A percentile compares a stretch with the other conserved stretches of the same genome.
These are phyloP conservation scores for Drosophila saltans DNA, from an alignment of 1,140 invertebrate species.

Conservation along the genomic window DNA sequence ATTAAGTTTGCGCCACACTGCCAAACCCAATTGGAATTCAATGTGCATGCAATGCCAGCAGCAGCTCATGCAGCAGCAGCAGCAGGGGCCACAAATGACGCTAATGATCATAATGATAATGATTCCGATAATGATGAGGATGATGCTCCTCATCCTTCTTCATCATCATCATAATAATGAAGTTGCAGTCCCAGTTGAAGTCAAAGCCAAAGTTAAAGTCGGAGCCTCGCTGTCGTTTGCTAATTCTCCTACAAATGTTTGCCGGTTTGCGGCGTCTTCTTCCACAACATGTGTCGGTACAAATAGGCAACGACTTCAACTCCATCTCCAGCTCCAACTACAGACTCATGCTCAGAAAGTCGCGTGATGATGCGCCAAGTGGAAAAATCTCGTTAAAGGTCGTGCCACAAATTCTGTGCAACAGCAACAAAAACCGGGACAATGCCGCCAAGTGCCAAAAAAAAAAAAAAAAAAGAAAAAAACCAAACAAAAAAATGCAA, in stretches of 20 bases:
- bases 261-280: conserved; percentile 55
- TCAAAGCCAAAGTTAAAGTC: conserved; percentile 12
- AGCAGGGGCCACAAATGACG: conserved; percentile 54
- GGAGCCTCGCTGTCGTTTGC: too few relatives aligned
- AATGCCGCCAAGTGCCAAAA: conserved; percentile 58
- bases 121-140: conserved; percentile 17
- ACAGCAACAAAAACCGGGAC: conserved; percentile 46
- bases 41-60: conserved; percentile 72
- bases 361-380: conserved; percentile 76
- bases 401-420: conserved; percentile 70
- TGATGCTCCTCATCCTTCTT: conserved; percentile 53
- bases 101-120: conserved; percentile 22
- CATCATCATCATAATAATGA: conserved; percentile 56
- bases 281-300: conserved; percentile 69
- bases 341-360: conserved; percentile 56
- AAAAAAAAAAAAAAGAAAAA: conserved; percentile 16
- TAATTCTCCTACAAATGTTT: conserved; percentile 38
- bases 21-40: conserved; percentile 80
- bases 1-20: conserved; percentile 79
- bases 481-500: conserved; percentile 35
- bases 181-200: conserved; percentile 33
- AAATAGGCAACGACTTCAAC: conserved; percentile 56
- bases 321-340: background rate
- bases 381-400: conserved; percentile 78
- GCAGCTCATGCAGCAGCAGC: conserved; percentile 26